These are phyloP conservation scores for Luperina testacea DNA, from an alignment of 2,888 invertebrate species.

Conservation along the genomic window DNA sequence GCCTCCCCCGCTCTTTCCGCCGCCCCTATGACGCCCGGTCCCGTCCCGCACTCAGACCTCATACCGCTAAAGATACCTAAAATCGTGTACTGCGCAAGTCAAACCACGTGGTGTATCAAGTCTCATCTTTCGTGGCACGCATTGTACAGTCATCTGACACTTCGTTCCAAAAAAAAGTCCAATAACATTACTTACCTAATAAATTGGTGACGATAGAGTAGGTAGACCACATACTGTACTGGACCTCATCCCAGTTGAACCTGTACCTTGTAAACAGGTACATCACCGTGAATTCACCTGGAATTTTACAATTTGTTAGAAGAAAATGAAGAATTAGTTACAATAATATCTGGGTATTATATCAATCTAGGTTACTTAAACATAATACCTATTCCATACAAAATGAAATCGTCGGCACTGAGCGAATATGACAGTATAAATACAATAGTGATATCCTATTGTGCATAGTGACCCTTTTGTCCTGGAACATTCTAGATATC, in stretches of 20 bases:
- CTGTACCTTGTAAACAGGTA: constrained; percentile 89
- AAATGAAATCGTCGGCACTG: not conserved
- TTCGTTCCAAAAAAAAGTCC: not conserved
- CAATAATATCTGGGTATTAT: not conserved
- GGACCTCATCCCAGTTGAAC: constrained; percentile 90
- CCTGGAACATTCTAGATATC: not conserved
- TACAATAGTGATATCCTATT: not conserved
- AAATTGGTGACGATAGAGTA: constrained; percentile 89
- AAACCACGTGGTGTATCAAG: no score
- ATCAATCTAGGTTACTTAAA: constrained; percentile 14
- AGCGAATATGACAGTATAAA: not conserved
- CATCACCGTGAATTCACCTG: constrained; percentile 90
- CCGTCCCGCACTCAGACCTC: no score
- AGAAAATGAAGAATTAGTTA: not conserved
- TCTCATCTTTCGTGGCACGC: no score
- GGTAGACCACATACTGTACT: constrained; percentile 90
- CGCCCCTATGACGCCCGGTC: no score
- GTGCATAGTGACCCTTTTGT: not conserved
- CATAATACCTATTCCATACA: not conserved
- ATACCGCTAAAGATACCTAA: no score
- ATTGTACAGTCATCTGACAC: no score
- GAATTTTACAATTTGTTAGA: constrained; percentile 57
- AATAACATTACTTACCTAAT: constrained; percentile 2
- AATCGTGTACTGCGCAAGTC: no score
- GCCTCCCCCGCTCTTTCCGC: no score